Evolutionary conservation across 2,797 vertebrate genomes (phyloP), one percentile per base, ranked within the genome.

Genomic region (Perodicticus potto): DNA sequence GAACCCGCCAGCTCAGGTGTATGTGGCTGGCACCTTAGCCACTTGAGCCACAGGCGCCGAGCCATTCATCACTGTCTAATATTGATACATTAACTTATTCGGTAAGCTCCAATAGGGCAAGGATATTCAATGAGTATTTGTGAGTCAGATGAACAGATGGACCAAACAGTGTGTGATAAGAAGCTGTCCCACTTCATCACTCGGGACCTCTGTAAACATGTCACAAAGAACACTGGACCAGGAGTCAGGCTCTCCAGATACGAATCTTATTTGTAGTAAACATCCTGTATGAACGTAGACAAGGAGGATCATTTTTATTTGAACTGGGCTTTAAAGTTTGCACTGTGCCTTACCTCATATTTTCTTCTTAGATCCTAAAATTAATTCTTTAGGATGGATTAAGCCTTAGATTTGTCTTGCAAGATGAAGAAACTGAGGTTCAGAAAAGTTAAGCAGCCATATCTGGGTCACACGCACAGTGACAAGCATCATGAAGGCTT

Each of bases 351-450:
- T 86, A 32, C 86, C 27, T 82, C 53, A 25, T 78, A 76, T 29
- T 83, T 95, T 82, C 57, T 59, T 34, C 49, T 89, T 86, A 61
- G 22, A 84, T 49, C 67, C 77, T 77, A 19, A 81, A 89, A 95
- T 89, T 73, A 85, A 57, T 70, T 90, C 70, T 45, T 19, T 57
- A 22, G 57, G 12, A 61, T 78, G 20, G 29, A 9, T 72, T 37
- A 93, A 93, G 32, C 55, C 74, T 92, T 82, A 77, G 32, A 67
- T 94, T 94, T 89, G 55, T 83, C 92, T 76, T 63, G 69, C 6
- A 74, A 74, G 43, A 65, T 82, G n/a, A 93, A 73, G 69, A 84
- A 93, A 70, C 32, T 43, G 45, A 91, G 73, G 25, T 29, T 86
- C 69, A 43, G 49, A 70, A 67, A 72, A 32, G 37, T 78, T 81